Evolutionary conservation across 64 coral and sea anemone species (phyloP).

Genomic region (Anthopleura sola): DNA sequence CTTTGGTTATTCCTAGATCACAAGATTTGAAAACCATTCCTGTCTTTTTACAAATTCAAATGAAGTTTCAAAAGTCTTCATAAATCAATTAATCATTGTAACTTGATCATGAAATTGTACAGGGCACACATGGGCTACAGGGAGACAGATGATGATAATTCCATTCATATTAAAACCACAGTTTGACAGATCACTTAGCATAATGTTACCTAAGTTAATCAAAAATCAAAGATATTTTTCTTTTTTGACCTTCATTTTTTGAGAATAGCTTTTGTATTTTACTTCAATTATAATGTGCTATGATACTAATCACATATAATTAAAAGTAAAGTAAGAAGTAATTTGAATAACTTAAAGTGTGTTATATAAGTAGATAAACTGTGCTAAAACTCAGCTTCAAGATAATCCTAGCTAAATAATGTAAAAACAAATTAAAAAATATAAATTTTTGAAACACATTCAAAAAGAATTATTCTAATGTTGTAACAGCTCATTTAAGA

Average conservation of each 20-base stretch:
- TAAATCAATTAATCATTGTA: background rate
- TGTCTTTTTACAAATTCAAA: background rate
- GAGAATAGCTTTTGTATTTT: background rate
- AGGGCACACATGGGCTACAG: background rate
- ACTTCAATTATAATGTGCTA: background rate
- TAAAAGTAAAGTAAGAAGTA: background rate
- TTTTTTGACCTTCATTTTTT: background rate
- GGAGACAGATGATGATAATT: background rate
- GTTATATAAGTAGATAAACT: background rate
- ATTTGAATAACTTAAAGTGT: no score
- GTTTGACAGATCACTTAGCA: background rate
- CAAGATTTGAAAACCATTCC: background rate
- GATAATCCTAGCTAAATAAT: background rate
- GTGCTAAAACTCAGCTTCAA: background rate
- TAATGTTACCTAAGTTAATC: background rate
- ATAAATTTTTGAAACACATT: background rate
- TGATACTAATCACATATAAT: background rate
- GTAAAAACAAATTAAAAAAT: background rate
- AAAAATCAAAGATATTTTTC: background rate
- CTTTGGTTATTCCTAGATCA: background rate
- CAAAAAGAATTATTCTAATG: background rate
- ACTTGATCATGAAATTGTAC: background rate
- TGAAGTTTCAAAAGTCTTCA: background rate
- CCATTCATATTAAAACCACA: background rate
- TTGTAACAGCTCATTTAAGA: background rate